A percentile compares a stretch with the other conserved stretches of the same genome.
These are phyloP conservation scores for Tryphoninae sp. DNA, from an alignment of 2,888 invertebrate genomes.

Conservation along the genomic window DNA sequence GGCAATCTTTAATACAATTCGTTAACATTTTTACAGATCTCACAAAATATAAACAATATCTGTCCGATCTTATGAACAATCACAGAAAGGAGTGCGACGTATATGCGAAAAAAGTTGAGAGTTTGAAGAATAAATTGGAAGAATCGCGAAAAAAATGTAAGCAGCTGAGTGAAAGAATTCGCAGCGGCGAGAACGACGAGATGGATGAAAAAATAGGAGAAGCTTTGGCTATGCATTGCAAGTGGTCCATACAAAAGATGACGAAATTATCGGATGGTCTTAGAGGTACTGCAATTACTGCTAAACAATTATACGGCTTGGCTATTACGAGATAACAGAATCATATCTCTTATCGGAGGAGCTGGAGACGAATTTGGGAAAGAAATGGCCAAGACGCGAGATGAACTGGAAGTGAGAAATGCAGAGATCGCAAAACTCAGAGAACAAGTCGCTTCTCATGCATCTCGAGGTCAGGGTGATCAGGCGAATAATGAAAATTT, in stretches of 20 bases:
- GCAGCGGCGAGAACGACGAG: neutral
- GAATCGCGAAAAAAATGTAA: neutral
- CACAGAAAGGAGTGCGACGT: slow-evolving; percentile 51
- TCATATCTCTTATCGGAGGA: slow-evolving; percentile 60
- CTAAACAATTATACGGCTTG: neutral
- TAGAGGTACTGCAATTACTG: slow-evolving; percentile 64
- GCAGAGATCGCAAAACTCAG: slow-evolving; percentile 60
- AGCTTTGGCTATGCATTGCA: slow-evolving; percentile 64
- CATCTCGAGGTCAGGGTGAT: slow-evolving; percentile 56
- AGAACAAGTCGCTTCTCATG: slow-evolving; percentile 48
- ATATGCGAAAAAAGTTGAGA: slow-evolving; percentile 42
- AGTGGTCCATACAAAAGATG: slow-evolving; percentile 66
- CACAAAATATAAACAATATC: slow-evolving; percentile 44
- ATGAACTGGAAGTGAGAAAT: slow-evolving; percentile 65
- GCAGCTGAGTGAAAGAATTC: slow-evolving; percentile 11
- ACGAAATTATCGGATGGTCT: slow-evolving; percentile 66
- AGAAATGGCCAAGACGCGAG: slow-evolving; percentile 68
- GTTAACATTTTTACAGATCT: slow-evolving; percentile 8
- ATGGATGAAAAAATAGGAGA: slow-evolving; percentile 67
- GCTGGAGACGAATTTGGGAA: slow-evolving; percentile 67
- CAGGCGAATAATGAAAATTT: slow-evolving; percentile 46
- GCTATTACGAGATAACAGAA: neutral
- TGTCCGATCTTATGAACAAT: slow-evolving; percentile 54
- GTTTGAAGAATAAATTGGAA: slow-evolving; percentile 43
- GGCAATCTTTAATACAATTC: too few species aligned